Evolutionary conservation across 2,888 invertebrate genomes (phyloP).

Genomic region (Lacanobia wlatinum): DNA sequence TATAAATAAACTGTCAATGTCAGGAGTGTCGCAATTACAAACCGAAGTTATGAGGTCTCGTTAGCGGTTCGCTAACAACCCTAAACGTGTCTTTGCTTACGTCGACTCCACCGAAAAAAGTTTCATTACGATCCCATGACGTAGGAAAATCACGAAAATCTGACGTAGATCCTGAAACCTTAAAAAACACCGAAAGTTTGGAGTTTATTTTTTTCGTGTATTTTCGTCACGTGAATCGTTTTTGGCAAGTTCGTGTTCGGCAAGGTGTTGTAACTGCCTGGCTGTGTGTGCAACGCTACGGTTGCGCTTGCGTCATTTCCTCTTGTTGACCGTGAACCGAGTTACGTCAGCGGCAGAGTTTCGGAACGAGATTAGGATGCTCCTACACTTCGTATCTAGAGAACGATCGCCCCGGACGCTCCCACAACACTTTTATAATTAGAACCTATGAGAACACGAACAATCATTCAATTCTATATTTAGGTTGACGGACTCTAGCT

Average conservation of each 20-base stretch:
- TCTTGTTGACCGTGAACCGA: slow-evolving; percentile 88
- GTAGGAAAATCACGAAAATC: slow-evolving; percentile 27
- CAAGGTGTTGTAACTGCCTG: slow-evolving; percentile 77
- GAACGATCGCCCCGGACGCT: slow-evolving; percentile 74
- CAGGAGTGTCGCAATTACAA: slow-evolving; percentile 72
- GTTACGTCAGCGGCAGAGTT: slow-evolving; percentile 85
- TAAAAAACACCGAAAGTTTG: slow-evolving; percentile 55
- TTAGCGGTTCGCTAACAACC: slow-evolving; percentile 69
- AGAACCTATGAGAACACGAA: slow-evolving; percentile 49
- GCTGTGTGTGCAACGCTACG: slow-evolving; percentile 74
- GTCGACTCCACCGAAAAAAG: slow-evolving; percentile 55
- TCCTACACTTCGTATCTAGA: slow-evolving; percentile 77
- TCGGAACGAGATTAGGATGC: slow-evolving; percentile 83
- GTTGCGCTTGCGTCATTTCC: slow-evolving; percentile 89
- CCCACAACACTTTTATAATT: slow-evolving; percentile 60
- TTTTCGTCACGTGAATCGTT: slow-evolving; percentile 75
- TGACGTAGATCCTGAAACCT: slow-evolving; percentile 63
- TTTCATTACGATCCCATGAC: slow-evolving; percentile 45
- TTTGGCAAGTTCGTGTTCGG: slow-evolving; percentile 78
- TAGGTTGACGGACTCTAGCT: slow-evolving; percentile 15
- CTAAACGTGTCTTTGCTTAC: slow-evolving; percentile 42
- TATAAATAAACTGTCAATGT: slow-evolving; percentile 69
- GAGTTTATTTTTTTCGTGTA: slow-evolving; percentile 56
- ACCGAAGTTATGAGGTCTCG: slow-evolving; percentile 60
- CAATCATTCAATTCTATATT: slow-evolving; percentile 42